Evolutionary conservation across 2,888 invertebrate species (phyloP).

Genomic region (Busseola fusca): DNA sequence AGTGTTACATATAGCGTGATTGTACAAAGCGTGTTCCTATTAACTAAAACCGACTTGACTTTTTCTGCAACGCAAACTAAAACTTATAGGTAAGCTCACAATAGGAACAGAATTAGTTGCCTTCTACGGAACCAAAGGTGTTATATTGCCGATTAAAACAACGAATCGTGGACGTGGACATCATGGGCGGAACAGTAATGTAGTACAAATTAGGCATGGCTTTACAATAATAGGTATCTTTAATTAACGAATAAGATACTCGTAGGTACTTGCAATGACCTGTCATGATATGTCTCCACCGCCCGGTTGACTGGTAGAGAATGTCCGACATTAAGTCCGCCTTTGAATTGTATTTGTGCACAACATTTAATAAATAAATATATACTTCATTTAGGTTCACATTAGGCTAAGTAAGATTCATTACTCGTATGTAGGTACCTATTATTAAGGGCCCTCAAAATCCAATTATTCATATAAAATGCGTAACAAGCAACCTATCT

Average conservation of each 20-base stretch:
- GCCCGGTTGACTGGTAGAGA: neutral
- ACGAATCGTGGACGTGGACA: neutral
- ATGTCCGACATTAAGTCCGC: neutral
- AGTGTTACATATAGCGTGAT: neutral
- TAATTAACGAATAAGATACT: neutral
- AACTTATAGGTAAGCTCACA: neutral
- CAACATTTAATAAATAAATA: neutral
- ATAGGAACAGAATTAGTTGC: neutral
- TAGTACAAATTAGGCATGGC: neutral
- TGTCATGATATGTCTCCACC: neutral
- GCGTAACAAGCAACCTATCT: conserved; percentile 12
- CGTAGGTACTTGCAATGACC: neutral
- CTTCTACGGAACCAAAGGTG: neutral
- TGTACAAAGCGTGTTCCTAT: neutral
- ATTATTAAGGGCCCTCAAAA: neutral
- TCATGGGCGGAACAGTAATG: neutral
- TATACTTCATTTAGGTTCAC: neutral
- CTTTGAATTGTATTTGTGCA: neutral
- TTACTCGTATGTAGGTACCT: neutral
- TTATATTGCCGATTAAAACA: neutral
- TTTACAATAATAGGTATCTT: neutral
- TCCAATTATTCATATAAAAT: conserved; percentile 13
- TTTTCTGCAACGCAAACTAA: neutral
- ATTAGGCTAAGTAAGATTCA: neutral
- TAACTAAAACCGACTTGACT: neutral